Evolutionary conservation across 2,888 invertebrate species (phyloP), one percentile per base, ranked within the genome.

Genomic region (Pecten maximus): DNA sequence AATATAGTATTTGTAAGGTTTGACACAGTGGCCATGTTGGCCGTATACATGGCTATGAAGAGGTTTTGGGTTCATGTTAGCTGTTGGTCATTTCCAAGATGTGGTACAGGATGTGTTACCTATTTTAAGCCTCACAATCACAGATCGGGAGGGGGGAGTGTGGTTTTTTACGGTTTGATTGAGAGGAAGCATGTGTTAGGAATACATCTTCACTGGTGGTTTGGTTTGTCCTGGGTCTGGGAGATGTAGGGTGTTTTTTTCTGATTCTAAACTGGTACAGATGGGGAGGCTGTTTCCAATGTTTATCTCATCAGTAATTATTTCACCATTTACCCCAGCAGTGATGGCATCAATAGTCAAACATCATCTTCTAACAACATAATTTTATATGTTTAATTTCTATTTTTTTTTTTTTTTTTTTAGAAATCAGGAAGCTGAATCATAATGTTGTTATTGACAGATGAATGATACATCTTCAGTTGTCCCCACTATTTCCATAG

Each of bases 1-100:
- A 54, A 19, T 23, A 3, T 19, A 23, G 54, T 54, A 54, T 54
- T 54, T 54, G 54, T 54, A 48, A 12, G 23, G 23, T 54, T 54
- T 6, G 54, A 54, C 54, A n/a, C 19, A 6, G 23, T 19, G 54
- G n/a, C 54, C 54, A 54, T 54, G 23, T 54, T 23, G 23, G 54
- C n/a, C 54, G 54, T 54, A 19, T 54, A 54, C 54, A 19, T 54
- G 2, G 54, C 23, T 54, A 54, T 54, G 23, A 54, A n/a, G 19
- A 15, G 6, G 54, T 74, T 74, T 60, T 60, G 60, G 19, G 28
- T 74, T 35, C 15, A 0, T 19, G 28, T 15, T 35, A 74, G 74
- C 74, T 74, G 74, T 74, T 35, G 74, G 74, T 74, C 74, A 74
- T 74, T 74, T 74, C 74, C 74, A 35, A 35, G 74, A 74, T 74